Conservation (phyloP, 30 jellyfish, hydroid and myxozoan species). For the Nemopilema nomurai region DNA sequence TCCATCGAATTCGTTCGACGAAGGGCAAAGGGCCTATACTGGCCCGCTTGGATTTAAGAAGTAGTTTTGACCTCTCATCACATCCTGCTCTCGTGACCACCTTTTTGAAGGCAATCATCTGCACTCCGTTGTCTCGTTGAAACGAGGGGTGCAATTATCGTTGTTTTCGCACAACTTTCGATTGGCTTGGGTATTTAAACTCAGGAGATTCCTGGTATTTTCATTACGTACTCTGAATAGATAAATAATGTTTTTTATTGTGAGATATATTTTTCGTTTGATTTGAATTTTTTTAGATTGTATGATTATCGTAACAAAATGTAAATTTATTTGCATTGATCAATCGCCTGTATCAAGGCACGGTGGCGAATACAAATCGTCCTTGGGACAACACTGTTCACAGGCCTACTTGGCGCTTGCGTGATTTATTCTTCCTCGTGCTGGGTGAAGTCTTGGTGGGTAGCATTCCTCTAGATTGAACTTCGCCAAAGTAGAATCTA, state of each 20-base stretch:
- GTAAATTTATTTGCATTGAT: conserved; percentile 2
- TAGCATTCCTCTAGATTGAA: not conserved
- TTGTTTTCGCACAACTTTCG: conserved; percentile 24
- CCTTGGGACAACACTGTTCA: not conserved
- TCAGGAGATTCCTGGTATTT: not conserved
- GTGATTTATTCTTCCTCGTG: not conserved
- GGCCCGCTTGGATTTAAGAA: too few species aligned
- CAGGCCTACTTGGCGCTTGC: not conserved
- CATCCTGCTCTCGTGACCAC: too few species aligned
- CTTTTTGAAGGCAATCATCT: too few species aligned
- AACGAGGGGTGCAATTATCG: not conserved
- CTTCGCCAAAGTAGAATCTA: not conserved
- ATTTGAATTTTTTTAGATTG: conserved; percentile 35
- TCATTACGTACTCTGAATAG: conserved; percentile 19
- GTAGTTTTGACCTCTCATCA: too few species aligned
- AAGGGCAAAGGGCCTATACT: too few species aligned
- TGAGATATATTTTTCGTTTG: conserved; percentile 27
- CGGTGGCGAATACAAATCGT: not conserved
- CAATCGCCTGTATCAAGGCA: not conserved
- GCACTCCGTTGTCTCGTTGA: too few species aligned
- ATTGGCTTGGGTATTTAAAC: conserved; percentile 16
- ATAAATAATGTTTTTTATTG: conserved; percentile 31
- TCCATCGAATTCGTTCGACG: too few species aligned
- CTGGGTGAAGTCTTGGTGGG: not conserved
- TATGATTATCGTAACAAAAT: conserved; percentile 9